phyloP scores from a whole-genome alignment of 2,113 vertebrate species.

The Brachyhypopomus occidentalis region DNA sequence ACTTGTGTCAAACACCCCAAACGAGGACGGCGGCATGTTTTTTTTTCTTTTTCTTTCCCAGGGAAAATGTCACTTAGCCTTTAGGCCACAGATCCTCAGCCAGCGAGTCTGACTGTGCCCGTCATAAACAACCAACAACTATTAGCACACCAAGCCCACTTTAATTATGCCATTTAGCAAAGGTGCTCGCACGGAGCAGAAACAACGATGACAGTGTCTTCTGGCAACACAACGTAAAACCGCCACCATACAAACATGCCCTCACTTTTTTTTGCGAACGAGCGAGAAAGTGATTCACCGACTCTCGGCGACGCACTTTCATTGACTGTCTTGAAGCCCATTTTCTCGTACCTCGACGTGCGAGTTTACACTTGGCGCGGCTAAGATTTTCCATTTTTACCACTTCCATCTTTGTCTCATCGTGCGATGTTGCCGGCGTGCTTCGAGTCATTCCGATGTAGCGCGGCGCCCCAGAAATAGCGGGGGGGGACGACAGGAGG shows the following conservation, averaged over 20 bases:
- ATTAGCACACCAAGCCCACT: conserved; percentile 65
- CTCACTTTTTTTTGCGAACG: neutral
- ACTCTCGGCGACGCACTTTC: neutral
- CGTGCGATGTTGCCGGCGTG: neutral
- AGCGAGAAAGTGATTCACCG: neutral
- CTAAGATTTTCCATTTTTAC: conserved; percentile 3
- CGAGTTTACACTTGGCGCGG: conserved; percentile 11
- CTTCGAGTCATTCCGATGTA: conserved; percentile 20
- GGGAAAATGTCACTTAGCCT: conserved; percentile 60
- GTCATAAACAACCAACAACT: conserved; percentile 68
- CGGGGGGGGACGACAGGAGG: neutral
- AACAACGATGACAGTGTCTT: conserved; percentile 5
- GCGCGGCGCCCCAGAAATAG: neutral
- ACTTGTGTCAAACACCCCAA: too few relatives aligned
- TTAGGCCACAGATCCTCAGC: conserved; percentile 63
- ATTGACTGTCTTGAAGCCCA: neutral
- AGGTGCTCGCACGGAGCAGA: conserved; percentile 41
- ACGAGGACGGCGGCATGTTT: conserved; percentile 53
- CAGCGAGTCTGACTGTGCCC: conserved; percentile 52
- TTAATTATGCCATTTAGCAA: conserved; percentile 67
- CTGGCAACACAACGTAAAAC: neutral
- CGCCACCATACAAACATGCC: neutral
- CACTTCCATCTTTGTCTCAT: neutral
- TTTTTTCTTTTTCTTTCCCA: conserved; percentile 44
- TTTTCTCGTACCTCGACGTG: neutral